phyloP scores from a whole-genome alignment of 2,113 vertebrate species.

The Campylorhamphus procurvoides region DNA sequence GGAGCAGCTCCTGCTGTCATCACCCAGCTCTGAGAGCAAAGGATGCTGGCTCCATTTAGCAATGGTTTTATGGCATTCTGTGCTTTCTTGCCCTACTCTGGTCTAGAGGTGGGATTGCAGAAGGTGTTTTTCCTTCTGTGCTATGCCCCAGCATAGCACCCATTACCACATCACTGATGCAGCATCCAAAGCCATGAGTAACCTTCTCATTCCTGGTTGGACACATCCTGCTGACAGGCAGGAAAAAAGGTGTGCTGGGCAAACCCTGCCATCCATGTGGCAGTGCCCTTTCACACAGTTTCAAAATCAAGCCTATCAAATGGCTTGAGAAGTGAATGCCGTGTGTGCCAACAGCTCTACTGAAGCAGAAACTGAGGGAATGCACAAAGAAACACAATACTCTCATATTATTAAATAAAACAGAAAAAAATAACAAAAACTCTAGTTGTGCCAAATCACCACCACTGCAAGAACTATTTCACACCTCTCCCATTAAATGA shows the following conservation, averaged over 20 bases:
- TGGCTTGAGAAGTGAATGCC: background rate
- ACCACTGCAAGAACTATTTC: background rate
- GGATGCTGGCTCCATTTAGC: background rate
- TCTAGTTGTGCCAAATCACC: background rate
- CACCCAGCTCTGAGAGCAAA: background rate
- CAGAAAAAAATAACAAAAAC: background rate
- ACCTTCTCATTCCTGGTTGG: background rate
- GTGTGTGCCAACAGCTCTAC: background rate
- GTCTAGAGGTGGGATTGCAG: background rate
- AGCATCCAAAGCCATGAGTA: background rate
- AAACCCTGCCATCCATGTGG: background rate
- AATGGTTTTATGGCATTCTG: background rate
- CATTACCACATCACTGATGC: background rate
- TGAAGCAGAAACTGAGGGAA: background rate
- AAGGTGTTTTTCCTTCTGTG: background rate
- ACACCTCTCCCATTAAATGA: background rate
- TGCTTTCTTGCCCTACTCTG: background rate
- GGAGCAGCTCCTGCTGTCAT: background rate
- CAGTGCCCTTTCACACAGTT: background rate
- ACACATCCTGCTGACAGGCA: background rate
- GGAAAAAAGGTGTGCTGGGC: background rate
- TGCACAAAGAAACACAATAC: background rate
- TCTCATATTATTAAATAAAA: background rate
- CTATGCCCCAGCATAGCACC: background rate
- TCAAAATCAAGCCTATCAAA: background rate